Percentiles rank a stretch among this genome's conserved stretches.
These are phyloP conservation scores for Toxotes lorentzi DNA, from an alignment of 2,797 vertebrate genomes.

Conservation along the genomic window DNA sequence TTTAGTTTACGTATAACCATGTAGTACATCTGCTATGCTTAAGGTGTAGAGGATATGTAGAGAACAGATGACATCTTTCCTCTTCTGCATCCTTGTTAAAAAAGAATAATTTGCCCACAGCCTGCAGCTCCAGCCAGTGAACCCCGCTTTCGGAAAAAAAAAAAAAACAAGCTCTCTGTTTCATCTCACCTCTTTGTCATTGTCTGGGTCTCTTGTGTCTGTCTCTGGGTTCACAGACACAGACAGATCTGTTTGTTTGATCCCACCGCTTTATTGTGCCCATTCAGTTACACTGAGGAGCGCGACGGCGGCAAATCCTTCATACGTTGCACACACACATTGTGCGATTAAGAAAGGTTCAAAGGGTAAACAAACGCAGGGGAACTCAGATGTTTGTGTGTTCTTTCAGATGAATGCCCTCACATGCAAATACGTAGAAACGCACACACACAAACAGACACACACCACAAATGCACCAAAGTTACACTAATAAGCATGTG, in stretches of 20 bases:
- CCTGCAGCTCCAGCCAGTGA: constrained; percentile 18
- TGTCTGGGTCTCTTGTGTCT: constrained; percentile 44
- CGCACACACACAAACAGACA: background rate
- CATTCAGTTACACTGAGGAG: constrained; percentile 38
- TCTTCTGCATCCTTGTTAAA: constrained; percentile 10
- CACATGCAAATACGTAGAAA: constrained; percentile 28
- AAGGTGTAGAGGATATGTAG: background rate
- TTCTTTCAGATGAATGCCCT: constrained; percentile 56
- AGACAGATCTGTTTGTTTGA: constrained; percentile 59
- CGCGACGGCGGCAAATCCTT: constrained; percentile 44
- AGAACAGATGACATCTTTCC: background rate
- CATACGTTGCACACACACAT: constrained; percentile 2
- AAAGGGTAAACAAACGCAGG: constrained; percentile 63
- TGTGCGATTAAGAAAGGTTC: constrained; percentile 46
- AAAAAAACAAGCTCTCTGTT: constrained; percentile 56
- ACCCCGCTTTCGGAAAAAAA: constrained; percentile 46
- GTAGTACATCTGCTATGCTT: constrained; percentile 25
- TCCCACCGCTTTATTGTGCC: constrained; percentile 55
- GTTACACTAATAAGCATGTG: constrained; percentile 17
- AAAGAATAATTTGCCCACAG: constrained; percentile 39
- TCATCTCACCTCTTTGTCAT: constrained; percentile 63
- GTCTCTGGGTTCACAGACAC: constrained; percentile 53
- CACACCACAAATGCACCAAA: background rate
- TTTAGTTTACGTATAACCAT: background rate
- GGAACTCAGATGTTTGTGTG: constrained; percentile 56